Evolutionary conservation across 30 jellyfish, hydroid and myxozoan genomes (phyloP), one percentile per base, ranked within the genome.

Genomic region (Hydractinia symbiolongicarpus): DNA sequence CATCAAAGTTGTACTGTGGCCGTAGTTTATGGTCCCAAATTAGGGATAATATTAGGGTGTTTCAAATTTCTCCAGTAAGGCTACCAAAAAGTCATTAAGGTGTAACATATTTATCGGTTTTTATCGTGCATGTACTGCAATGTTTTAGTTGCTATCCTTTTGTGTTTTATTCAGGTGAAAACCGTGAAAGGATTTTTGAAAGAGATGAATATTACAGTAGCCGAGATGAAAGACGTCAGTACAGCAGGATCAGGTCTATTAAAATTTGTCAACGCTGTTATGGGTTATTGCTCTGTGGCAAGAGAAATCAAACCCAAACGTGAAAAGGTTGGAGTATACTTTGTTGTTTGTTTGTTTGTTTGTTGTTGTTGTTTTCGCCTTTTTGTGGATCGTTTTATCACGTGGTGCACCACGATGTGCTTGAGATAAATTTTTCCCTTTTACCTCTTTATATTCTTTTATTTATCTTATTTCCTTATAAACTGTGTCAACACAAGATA

Each of bases 201-300:
- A 84, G 95, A 88, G 67, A 86, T 91, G 96, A 86, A 91, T 78
- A 86, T 83, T 9, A 60, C 96, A 20, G 53, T 86, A 5, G 91
- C 79, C 9, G 95, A 91, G 62, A 91, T 91, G 98, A 91, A 86
- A 60, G 98, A 91, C 13, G 86, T 91, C 86, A 91, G 98, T 79
- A 91, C 86, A 30, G 98, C 98, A 62, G 98, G 98, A 6, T 89
- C 98, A 17, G 98, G 98, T 6, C 85, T 91, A 4, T 78, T 91
- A 21, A 91, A 91, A 77, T 91, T 86, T 62, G 95, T 91, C 51
- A 77, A 86, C 86, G 98, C 98, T 52, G 88, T 91, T 76, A 87
- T 91, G 90, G 98, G 98, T 11, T 91, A 91, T 67, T 91, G 98
- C 61, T 86, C 88, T 61, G 98, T 91, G 13, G 98, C 98, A 15